Evolutionary conservation across 1,140 invertebrate genomes (phyloP), one percentile per base, ranked within the genome.

Genomic region (Zaprionus ornatus): DNA sequence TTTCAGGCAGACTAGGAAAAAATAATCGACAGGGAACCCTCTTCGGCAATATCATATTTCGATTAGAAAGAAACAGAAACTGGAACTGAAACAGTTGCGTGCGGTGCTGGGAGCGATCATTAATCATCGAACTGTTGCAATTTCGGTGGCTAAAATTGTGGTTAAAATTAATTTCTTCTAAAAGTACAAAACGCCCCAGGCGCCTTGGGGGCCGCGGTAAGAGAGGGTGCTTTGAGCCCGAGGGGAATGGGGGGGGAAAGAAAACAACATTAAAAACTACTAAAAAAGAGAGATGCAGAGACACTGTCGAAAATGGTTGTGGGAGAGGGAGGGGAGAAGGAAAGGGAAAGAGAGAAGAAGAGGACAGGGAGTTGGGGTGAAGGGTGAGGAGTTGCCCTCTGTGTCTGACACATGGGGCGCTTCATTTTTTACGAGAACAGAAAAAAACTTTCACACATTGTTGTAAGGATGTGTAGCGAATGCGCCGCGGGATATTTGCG

Each of bases 371-470:
- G n/a, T n/a, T n/a, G n/a, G n/a, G n/a, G n/a, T n/a, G n/a, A n/a
- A n/a, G n/a, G 74, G 40, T 57, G 61, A 40, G 61, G 45, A 48
- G 61, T 55, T 56, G 52, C 56, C 54, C 67, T 78, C 84, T 88
- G 84, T 90, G 74, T 77, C 81, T 88, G 84, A 90, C 85, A 90
- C 85, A 90, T 90, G 86, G 79, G 82, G 85, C 61, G 86, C 79
- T 81, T 77, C 74, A 71, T 79, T 81, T 81, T 79, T 72, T 84
- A 56, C 60, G 59, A 64, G 60, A 55, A 82, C 68, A 73, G 68
- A 79, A 90, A 90, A 86, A 90, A 90, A 90, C 83, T 91, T 91
- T 91, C 87, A 91, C 87, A 91, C 87, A 91, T 91, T 91, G 80
- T 91, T 91, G 78, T 77, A 55, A 77, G 83, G 75, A 87, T 86